A percentile compares a stretch with the other conserved stretches of the same genome.
phyloP scores from a whole-genome alignment of 2,888 invertebrate genomes.

The Teleiodes luculella region DNA sequence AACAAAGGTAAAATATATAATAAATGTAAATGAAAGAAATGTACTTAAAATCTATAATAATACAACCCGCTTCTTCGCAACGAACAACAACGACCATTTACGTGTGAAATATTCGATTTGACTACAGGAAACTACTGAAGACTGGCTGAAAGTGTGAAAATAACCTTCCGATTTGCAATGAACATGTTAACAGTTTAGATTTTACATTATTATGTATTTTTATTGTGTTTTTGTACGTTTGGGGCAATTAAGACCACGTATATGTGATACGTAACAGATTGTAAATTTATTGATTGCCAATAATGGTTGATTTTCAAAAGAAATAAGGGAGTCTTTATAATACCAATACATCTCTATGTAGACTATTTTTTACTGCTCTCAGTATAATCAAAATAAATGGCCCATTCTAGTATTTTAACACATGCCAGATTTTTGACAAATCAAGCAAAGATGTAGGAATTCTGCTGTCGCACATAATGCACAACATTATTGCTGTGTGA shows the following conservation, averaged over 20 bases:
- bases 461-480: no score
- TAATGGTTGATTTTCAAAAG: no score
- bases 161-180: constrained; percentile 14
- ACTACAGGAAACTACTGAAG: constrained; percentile 43
- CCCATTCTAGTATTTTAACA: no score
- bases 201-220: neutral
- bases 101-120: constrained; percentile 39
- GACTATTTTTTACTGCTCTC: no score
- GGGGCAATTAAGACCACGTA: neutral
- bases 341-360: no score
- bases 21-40: constrained; percentile 23
- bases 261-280: neutral
- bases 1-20: constrained; percentile 63
- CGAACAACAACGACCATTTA: constrained; percentile 46
- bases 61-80: constrained; percentile 54
- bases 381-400: no score
- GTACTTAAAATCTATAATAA: constrained; percentile 59
- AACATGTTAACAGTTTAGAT: neutral
- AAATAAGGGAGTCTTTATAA: no score
- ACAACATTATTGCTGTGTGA: no score
- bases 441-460: no score
- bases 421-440: no score
- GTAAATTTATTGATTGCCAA: no score
- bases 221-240: neutral
- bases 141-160: constrained; percentile 43